Evolutionary conservation across 2,888 invertebrate genomes (phyloP).

Genomic region (Bugula neritina): DNA sequence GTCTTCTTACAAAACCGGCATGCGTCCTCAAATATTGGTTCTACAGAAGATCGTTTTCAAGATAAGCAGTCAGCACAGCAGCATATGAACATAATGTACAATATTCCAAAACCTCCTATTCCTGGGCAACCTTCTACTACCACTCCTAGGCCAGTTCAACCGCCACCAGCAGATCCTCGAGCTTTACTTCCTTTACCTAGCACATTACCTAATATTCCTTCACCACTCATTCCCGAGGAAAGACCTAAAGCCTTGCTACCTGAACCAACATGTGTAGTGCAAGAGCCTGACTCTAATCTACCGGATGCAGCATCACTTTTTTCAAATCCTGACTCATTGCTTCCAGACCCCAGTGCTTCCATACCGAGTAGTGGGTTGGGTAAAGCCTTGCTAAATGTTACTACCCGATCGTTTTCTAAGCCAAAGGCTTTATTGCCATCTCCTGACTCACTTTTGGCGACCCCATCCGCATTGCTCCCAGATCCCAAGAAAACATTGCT

Average conservation of each 20-base stretch:
- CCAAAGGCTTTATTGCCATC: background rate
- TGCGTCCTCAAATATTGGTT: too few relatives aligned
- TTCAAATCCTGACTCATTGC: background rate
- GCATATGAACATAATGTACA: background rate
- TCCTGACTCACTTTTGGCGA: background rate
- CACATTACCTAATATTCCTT: background rate
- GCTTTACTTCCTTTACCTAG: constrained; percentile 5
- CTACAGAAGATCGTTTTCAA: background rate
- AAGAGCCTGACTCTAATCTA: background rate
- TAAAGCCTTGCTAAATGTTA: background rate
- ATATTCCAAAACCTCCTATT: constrained; percentile 18
- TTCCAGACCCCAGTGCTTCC: background rate
- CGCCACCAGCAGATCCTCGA: constrained; percentile 8
- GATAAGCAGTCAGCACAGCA: background rate
- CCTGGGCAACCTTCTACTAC: background rate
- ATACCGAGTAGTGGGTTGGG: background rate
- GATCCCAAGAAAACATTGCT: background rate
- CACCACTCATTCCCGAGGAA: constrained; percentile 10
- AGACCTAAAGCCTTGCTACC: too few relatives aligned
- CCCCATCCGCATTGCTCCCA: background rate
- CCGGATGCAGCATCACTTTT: background rate
- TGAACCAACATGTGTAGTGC: too few relatives aligned
- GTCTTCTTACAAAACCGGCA: background rate
- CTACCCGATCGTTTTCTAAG: background rate
- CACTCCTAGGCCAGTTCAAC: background rate